Percentiles rank a stretch among this genome's conserved stretches.
phyloP scores from a whole-genome alignment of 2,113 vertebrate genomes.

The Anser brachyrhynchus region DNA sequence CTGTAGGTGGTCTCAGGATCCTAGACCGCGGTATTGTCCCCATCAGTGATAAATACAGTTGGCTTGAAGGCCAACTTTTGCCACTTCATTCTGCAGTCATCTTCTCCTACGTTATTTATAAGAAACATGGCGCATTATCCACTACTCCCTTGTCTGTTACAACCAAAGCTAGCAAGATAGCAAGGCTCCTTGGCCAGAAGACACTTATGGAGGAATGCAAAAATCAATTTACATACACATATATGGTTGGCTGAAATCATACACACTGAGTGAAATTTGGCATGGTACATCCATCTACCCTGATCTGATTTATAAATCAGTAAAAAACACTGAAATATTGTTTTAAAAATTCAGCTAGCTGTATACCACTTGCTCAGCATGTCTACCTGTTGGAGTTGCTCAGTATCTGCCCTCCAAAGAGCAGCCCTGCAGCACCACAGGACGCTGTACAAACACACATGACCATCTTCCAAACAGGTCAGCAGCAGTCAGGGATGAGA shows the following conservation, averaged over 20 bases:
- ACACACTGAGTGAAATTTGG: not conserved
- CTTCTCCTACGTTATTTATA: not conserved
- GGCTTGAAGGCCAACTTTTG: not conserved
- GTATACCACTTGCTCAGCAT: no score
- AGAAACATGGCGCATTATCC: not conserved
- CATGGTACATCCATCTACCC: not conserved
- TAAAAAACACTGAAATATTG: not conserved
- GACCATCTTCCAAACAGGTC: not conserved
- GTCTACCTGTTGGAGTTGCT: no score
- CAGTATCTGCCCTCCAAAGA: not conserved
- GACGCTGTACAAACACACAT: fast-evolving
- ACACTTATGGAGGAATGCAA: not conserved
- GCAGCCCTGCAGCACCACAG: not conserved
- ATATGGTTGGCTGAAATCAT: not conserved
- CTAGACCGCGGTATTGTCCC: not conserved
- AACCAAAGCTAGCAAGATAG: fast-evolving
- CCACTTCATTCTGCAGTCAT: not conserved
- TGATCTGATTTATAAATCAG: not conserved
- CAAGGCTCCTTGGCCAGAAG: not conserved
- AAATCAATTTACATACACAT: not conserved
- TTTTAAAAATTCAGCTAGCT: not conserved
- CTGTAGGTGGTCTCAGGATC: not conserved
- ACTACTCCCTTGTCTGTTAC: not conserved
- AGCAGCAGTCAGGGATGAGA: not conserved
- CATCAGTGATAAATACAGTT: not conserved